Base-by-base conservation (phyloP, 2,113 vertebrate genomes). In the Thymallus thymallus region DNA sequence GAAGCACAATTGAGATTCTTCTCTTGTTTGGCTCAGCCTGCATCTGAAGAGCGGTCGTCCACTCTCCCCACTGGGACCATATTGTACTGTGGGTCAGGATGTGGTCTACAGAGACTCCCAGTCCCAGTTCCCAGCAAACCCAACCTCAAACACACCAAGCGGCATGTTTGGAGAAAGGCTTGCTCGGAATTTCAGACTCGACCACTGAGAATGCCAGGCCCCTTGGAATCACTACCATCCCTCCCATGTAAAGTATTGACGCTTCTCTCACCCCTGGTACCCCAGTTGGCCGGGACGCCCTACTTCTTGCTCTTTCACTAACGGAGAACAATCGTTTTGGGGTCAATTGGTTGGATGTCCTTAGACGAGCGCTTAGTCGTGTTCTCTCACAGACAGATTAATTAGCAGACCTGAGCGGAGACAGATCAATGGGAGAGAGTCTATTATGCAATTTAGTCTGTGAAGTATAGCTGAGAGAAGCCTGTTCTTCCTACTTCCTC, bases 101-200 rank as follows among this genome's bases (percentile, higher is more conserved):
- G 73, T 56, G 58, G 24, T 62, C 48, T 18, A 18, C 48, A 18
- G 48, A 18, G 3, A 14, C 16, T 51, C 48, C 6, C 6, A 29
- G 22, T 75, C 69, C 22, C 12, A 22, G 24, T 55, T 71, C 65
- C 41, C 74, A 58, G 48, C 23, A 73, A 64, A 24, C 62, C 22
- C 29, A 58, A 51, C 76, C 68, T 70, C 75, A 58, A 74, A 51
- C 51, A n/a, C 69, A 77, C 68, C 32, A 5, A 0, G 56, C 30
- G 45, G 2, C 68, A 51, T 58, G 9, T 32, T 76, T 64, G 63
- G 45, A 73, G 58, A 65, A 4, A 29, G 46, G 4, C 61, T 74
- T 74, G 61, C 58, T 76, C 2, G 5, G 58, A 67, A 63, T 78
- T 76, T 45, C 4, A 12, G 56, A 46, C 9, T 41, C 35, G 35